Conservation (phyloP, 2,888 invertebrate genomes). For the Helicoverpa assulta region DNA sequence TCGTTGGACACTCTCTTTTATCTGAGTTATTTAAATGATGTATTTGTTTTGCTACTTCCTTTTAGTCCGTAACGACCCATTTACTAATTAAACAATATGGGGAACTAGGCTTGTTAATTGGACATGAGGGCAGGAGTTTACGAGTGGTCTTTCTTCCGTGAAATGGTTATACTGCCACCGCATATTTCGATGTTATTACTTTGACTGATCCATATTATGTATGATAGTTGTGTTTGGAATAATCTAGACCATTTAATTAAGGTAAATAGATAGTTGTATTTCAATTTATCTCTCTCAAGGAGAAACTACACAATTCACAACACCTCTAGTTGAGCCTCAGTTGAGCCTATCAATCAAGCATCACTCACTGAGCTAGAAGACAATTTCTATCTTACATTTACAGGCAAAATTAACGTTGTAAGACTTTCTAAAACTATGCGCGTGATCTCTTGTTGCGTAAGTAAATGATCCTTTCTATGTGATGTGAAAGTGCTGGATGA, state of each 20-base stretch:
- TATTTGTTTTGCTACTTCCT: conserved; percentile 23
- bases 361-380: conserved; percentile 9
- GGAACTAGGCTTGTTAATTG: conserved; percentile 14
- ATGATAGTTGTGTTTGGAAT: neutral
- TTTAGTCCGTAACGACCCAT: conserved; percentile 4
- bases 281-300: neutral
- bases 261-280: neutral
- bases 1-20: conserved; percentile 40
- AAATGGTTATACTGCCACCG: conserved; percentile 1
- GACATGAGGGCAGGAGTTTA: conserved; percentile 37
- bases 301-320: conserved; percentile 3
- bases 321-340: too few relatives aligned
- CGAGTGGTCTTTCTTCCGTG: neutral
- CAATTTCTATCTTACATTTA: conserved; percentile 19
- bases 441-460: conserved; percentile 41
- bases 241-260: neutral
- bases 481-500: conserved; percentile 52
- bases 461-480: conserved; percentile 55
- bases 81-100: conserved; percentile 32
- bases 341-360: conserved; percentile 11
- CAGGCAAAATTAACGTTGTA: conserved; percentile 12
- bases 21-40: conserved; percentile 30
- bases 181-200: conserved; percentile 1
- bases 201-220: neutral
- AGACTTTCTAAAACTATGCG: conserved; percentile 52